A percentile compares a stretch with the other conserved stretches of the same genome.
phyloP scores from a whole-genome alignment of 2,797 vertebrate species.

The Pangasius krempfi region DNA sequence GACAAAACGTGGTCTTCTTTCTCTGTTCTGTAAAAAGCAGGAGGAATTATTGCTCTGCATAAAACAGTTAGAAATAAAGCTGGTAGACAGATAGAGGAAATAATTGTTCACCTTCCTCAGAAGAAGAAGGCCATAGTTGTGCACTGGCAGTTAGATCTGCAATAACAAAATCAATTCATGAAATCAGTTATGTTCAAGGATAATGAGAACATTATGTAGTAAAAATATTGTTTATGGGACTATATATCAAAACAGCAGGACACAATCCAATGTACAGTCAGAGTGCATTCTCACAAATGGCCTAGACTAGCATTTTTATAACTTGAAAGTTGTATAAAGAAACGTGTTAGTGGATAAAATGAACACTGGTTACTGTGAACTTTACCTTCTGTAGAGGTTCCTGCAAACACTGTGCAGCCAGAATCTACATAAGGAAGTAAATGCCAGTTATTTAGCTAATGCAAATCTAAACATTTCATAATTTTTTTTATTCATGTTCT shows the following conservation, averaged over 20 bases:
- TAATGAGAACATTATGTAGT: not conserved
- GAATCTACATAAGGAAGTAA: not conserved
- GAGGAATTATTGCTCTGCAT: slow-evolving; percentile 28
- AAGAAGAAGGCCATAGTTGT: not conserved
- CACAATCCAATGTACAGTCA: not conserved
- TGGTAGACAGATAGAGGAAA: not conserved
- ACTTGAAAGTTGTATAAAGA: not conserved
- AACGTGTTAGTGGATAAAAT: not conserved
- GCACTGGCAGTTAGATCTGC: not conserved
- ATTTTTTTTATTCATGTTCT: not conserved
- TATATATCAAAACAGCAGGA: not conserved
- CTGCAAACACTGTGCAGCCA: slow-evolving; percentile 12
- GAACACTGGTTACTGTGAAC: not conserved
- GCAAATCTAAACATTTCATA: not conserved
- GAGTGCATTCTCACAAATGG: not conserved
- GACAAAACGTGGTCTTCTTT: slow-evolving; percentile 29
- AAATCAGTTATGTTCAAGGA: not conserved
- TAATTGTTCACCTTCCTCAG: slow-evolving; percentile 16
- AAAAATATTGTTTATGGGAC: not conserved
- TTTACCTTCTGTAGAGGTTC: slow-evolving; percentile 32
- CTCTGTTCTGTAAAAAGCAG: slow-evolving; percentile 39
- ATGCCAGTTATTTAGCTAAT: not conserved
- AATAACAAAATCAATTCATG: not conserved
- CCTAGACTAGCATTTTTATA: not conserved
- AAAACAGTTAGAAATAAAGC: slow-evolving; percentile 1